These are phyloP conservation scores for Neodiprion pinetum DNA, from an alignment of 1,140 invertebrate genomes.

Conservation along the genomic window DNA sequence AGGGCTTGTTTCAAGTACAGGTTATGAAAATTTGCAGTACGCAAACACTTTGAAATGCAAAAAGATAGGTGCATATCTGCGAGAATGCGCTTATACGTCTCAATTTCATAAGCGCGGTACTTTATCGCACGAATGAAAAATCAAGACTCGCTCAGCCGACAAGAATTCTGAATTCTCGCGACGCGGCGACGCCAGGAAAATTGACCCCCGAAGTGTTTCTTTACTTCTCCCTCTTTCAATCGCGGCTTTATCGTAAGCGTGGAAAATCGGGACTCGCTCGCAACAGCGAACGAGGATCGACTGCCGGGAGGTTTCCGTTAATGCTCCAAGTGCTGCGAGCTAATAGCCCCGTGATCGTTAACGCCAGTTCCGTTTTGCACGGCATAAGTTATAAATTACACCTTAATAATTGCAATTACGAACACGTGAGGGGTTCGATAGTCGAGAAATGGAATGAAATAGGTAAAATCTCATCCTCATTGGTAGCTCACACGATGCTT, in stretches of 20 bases:
- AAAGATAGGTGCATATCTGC: too few species aligned
- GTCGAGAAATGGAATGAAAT: background rate
- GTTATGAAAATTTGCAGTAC: too few species aligned
- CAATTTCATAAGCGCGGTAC: too few species aligned
- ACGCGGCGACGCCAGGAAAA: too few species aligned
- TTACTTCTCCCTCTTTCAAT: background rate
- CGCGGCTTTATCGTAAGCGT: background rate
- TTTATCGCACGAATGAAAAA: background rate
- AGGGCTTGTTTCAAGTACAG: too few species aligned
- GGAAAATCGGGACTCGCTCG: background rate
- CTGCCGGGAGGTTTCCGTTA: background rate
- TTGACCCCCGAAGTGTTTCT: too few species aligned
- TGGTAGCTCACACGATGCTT: background rate
- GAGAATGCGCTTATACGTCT: too few species aligned
- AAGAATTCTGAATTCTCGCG: background rate
- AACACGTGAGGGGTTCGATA: background rate
- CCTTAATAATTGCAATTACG: background rate
- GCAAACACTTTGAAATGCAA: too few species aligned
- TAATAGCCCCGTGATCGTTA: background rate
- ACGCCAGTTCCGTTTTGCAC: background rate
- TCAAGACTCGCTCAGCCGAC: background rate
- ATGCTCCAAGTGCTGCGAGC: background rate
- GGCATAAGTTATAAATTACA: background rate
- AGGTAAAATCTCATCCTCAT: background rate
- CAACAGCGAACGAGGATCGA: background rate